Conservation (phyloP, 2,797 vertebrate genomes). For the Microhierax caerulescens region DNA sequence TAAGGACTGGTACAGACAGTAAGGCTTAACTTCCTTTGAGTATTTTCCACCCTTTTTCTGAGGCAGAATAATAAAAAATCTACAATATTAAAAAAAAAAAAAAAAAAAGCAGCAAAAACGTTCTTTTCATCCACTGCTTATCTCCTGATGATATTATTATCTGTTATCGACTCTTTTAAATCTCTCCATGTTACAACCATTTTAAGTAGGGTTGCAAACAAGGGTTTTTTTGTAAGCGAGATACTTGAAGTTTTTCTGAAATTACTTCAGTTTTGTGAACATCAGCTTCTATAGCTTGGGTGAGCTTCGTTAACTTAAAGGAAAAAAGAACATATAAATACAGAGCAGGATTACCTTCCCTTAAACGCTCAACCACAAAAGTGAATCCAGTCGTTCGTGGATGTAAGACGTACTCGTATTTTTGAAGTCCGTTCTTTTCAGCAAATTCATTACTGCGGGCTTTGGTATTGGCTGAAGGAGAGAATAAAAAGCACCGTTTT, state of each 20-base stretch:
- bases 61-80: not conserved
- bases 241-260: not conserved
- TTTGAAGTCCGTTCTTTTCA: conserved; percentile 85
- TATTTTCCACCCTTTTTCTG: not conserved
- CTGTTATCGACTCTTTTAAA: not conserved
- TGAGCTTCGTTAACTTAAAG: not conserved
- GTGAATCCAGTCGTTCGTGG: conserved; percentile 96
- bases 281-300: not conserved
- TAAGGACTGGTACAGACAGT: not conserved
- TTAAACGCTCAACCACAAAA: conserved; percentile 90
- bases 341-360: conserved; percentile 83
- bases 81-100: not conserved
- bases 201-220: not conserved
- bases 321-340: not conserved
- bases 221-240: not conserved
- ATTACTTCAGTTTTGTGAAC: not conserved
- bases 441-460: conserved; percentile 89
- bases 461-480: conserved; percentile 85
- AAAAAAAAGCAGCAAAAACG: not conserved
- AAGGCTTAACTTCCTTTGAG: not conserved
- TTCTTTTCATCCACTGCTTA: not conserved
- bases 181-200: not conserved
- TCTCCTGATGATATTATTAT: not conserved
- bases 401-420: conserved; percentile 91
- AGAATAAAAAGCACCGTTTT: not conserved